Base-by-base conservation (phyloP, 1,140 invertebrate genomes). In the Megathymus violae region DNA sequence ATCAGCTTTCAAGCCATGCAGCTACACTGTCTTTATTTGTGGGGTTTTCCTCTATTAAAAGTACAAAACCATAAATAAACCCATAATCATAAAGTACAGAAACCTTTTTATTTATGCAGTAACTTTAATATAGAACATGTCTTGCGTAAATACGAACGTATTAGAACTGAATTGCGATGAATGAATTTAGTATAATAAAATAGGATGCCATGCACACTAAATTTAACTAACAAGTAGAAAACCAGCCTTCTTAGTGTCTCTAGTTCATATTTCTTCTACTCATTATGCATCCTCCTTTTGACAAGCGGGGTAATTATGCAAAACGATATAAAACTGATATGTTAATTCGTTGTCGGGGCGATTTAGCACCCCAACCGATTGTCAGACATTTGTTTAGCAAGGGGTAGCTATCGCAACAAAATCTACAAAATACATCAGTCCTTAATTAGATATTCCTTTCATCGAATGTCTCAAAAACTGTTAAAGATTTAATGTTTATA, bases 361-460 rank as follows among this genome's bases (percentile, higher is more conserved):
- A 89, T 89, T 89, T 86, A 85, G 83, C 85, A 80, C 85, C 86
- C 83, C 83, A 59, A 52, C 65, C 43, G 69, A 76, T 76, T 62
- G 61, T 56, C 64, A 54, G 64, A 85, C 80, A 79, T 78, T 85
- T 85, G 76, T 80, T 51, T 46, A 72, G 69, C 61, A 64, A 74
- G 62, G 81, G 78, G 78, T 76, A 11, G 58, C 63, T 82, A 85
- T 85, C 86, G 47, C 9, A 16, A 41, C 59, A 40, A 25, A 25
- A 89, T 87, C 82, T 81, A 78, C 74, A 78, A 71, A 71, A 56
- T 51, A 70, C 70, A 84, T 79, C 77, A 38, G 67, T 60, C 69
- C 69, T 66, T 68, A 65, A 62, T 68, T 66, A 73, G 65, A 75
- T 77, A 76, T 77, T 74, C 72, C 69, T 83, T 78, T 82, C 76